Evolutionary conservation across 2,888 invertebrate genomes (phyloP).

Genomic region (Pemphredon lugubris): DNA sequence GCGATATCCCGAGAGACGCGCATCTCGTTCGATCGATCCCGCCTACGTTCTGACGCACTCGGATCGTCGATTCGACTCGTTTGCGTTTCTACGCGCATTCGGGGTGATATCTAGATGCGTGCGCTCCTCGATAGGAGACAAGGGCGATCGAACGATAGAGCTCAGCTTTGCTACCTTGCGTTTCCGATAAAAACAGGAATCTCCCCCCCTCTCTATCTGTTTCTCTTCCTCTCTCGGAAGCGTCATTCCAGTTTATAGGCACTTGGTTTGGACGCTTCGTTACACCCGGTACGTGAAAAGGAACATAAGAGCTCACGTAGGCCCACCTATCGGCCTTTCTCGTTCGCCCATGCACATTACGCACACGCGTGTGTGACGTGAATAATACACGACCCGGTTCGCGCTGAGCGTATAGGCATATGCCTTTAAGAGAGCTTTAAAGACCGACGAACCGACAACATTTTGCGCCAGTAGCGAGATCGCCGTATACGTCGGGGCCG

Average conservation of each 20-base stretch:
- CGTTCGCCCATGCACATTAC: conserved; percentile 66
- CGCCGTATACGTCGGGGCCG: conserved; percentile 28
- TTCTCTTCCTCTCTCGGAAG: no score
- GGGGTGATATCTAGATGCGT: no score
- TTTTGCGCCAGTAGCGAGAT: conserved; percentile 39
- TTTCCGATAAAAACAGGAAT: no score
- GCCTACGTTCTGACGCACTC: not conserved
- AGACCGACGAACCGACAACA: conserved; percentile 43
- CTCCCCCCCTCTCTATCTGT: no score
- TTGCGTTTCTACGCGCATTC: no score
- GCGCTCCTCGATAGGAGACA: no score
- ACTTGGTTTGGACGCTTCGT: conserved; percentile 1
- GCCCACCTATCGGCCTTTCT: conserved; percentile 66
- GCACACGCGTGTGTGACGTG: conserved; percentile 59
- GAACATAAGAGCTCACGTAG: conserved; percentile 55
- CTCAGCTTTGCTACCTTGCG: no score
- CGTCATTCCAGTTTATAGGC: no score
- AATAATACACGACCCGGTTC: conserved; percentile 58
- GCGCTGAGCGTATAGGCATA: conserved; percentile 41
- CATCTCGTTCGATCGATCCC: not conserved
- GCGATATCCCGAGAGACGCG: not conserved
- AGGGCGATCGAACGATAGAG: no score
- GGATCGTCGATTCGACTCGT: not conserved
- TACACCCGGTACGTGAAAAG: conserved; percentile 60
- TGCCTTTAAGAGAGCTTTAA: conserved; percentile 60